phyloP scores from a whole-genome alignment of 2,888 invertebrate species.

The Eurytoma adleriae region DNA sequence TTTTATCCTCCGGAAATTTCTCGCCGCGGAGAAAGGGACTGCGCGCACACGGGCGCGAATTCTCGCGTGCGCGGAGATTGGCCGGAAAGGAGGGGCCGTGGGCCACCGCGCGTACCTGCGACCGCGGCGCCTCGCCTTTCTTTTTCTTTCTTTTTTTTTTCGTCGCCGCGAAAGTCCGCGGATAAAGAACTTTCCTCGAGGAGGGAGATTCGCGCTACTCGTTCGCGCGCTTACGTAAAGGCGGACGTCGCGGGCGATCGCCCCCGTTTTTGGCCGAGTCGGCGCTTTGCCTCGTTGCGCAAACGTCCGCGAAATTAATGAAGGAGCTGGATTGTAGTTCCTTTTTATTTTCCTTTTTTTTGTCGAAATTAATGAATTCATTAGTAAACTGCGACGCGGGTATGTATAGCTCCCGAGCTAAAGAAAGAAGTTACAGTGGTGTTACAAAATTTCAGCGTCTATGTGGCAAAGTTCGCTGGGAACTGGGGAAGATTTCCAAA shows the following conservation, averaged over 20 bases:
- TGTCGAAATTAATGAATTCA: not conserved
- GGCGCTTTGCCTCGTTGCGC: too few species aligned
- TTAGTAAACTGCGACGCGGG: not conserved
- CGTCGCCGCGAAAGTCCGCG: too few species aligned
- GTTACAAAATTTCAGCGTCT: not conserved
- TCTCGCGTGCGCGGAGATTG: conserved; percentile 28
- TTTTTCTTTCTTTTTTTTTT: too few species aligned
- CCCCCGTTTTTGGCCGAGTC: not conserved
- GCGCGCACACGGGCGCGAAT: conserved; percentile 35
- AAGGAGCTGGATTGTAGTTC: too few species aligned
- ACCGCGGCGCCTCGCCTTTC: too few species aligned
- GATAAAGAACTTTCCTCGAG: too few species aligned
- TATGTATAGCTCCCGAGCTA: not conserved
- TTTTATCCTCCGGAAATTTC: conserved; percentile 61
- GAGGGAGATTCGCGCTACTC: not conserved
- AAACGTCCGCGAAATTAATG: too few species aligned
- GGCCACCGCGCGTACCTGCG: not conserved
- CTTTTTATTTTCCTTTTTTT: too few species aligned
- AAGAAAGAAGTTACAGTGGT: not conserved
- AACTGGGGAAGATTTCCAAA: too few species aligned
- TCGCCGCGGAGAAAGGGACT: conserved; percentile 56
- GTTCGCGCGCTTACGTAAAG: not conserved
- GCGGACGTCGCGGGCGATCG: not conserved
- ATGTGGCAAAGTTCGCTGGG: too few species aligned
- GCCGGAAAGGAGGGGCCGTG: not conserved